Percentiles rank a stretch among this genome's conserved stretches.
Evolutionary conservation across 2,797 vertebrate genomes (phyloP).

Genomic region (Pachyuromys duprasi): DNA sequence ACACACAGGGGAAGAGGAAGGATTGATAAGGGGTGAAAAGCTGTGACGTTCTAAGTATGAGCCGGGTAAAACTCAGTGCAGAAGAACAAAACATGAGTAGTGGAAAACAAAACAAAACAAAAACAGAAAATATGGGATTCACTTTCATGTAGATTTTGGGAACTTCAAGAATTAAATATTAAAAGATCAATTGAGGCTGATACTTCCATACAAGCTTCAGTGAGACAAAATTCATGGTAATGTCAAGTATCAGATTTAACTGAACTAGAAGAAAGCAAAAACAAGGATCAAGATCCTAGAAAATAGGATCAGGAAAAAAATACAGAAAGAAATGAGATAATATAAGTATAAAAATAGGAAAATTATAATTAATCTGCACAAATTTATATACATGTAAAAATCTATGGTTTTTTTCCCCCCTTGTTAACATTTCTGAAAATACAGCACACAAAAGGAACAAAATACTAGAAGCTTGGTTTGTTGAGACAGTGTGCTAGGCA

Average conservation of each 20-base stretch:
- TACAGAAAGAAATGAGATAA: slow-evolving; percentile 43
- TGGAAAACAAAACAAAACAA: slow-evolving; percentile 61
- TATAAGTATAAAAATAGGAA: slow-evolving; percentile 48
- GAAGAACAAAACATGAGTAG: slow-evolving; percentile 47
- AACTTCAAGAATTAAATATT: slow-evolving; percentile 56
- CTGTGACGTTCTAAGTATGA: slow-evolving; percentile 34
- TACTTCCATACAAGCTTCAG: slow-evolving; percentile 66
- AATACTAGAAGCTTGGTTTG: slow-evolving; percentile 52
- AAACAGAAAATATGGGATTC: slow-evolving; percentile 50
- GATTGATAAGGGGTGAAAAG: slow-evolving; percentile 34
- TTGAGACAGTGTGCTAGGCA: slow-evolving; percentile 56
- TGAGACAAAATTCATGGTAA: slow-evolving; percentile 62
- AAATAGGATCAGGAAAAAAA: slow-evolving; percentile 62
- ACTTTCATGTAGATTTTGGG: slow-evolving; percentile 51
- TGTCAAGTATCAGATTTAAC: slow-evolving; percentile 36
- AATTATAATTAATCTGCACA: slow-evolving; percentile 38
- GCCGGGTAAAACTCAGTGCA: slow-evolving; percentile 25
- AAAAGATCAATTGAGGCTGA: slow-evolving; percentile 34
- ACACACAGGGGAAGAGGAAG: not conserved
- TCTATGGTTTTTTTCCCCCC: slow-evolving; percentile 20
- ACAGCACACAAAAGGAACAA: slow-evolving; percentile 59
- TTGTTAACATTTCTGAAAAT: slow-evolving; percentile 64
- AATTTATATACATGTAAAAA: slow-evolving; percentile 41
- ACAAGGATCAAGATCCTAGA: slow-evolving; percentile 27
- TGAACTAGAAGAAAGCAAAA: slow-evolving; percentile 33